phyloP scores from a whole-genome alignment of 2,888 invertebrate species.

The Pachymerium ferrugineum region DNA sequence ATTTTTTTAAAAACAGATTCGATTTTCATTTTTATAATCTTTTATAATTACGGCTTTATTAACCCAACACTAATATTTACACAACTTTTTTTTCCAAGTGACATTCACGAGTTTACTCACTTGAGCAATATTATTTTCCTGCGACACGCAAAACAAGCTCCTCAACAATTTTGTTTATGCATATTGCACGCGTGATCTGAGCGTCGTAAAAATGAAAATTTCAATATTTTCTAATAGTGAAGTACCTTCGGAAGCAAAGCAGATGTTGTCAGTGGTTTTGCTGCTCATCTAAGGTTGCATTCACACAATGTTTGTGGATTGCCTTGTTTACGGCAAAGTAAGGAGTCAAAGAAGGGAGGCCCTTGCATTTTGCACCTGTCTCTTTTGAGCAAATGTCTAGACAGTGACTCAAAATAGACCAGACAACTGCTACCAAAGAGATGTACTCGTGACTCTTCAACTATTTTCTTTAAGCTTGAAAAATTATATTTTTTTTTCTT shows the following conservation, averaged over 20 bases:
- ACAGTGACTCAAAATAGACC: conserved; percentile 4
- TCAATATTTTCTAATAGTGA: neutral
- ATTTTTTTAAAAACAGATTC: neutral
- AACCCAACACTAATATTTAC: no score
- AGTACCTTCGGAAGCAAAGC: neutral
- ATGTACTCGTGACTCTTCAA: no score
- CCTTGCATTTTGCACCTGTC: conserved; percentile 7
- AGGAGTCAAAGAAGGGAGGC: neutral
- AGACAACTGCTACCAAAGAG: neutral
- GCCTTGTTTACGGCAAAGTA: conserved; percentile 3
- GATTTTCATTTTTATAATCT: neutral
- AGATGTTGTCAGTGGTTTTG: conserved; percentile 14
- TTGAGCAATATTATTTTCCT: no score
- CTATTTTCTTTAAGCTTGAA: no score
- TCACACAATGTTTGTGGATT: conserved; percentile 4
- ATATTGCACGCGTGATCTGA: no score
- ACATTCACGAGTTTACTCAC: no score
- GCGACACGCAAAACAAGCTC: no score
- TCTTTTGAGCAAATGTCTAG: conserved; percentile 4
- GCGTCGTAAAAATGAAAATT: neutral
- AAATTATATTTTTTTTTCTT: no score
- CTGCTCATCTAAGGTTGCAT: conserved; percentile 8
- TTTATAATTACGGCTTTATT: neutral
- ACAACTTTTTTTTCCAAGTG: no score
- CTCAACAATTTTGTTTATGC: no score